phyloP scores from a whole-genome alignment of 2,797 vertebrate genomes.

The Chloroceryle amazona region DNA sequence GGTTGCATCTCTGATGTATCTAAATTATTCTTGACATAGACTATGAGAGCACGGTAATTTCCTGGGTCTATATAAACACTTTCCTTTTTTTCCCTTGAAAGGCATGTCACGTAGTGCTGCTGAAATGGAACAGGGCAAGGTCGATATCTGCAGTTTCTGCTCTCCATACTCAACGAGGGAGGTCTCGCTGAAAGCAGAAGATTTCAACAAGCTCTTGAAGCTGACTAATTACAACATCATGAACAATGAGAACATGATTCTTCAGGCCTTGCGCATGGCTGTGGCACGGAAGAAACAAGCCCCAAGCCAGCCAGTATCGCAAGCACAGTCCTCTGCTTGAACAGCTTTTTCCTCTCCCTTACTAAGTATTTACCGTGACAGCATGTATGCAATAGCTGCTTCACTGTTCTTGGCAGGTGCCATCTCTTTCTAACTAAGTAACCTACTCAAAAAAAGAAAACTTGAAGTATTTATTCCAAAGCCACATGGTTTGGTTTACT shows the following conservation, averaged over 20 bases:
- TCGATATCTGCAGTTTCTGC: slow-evolving; percentile 78
- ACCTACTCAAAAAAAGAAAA: not conserved
- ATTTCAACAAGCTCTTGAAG: slow-evolving; percentile 83
- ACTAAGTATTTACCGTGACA: not conserved
- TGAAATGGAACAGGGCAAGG: slow-evolving; percentile 81
- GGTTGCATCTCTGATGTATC: not conserved
- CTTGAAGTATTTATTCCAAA: not conserved
- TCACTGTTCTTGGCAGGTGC: not conserved
- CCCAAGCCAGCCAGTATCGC: not conserved
- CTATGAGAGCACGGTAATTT: not conserved
- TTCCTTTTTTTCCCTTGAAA: not conserved
- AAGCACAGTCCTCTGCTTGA: slow-evolving; percentile 28
- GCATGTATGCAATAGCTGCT: not conserved
- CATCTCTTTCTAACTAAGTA: not conserved
- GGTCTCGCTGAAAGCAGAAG: slow-evolving; percentile 82
- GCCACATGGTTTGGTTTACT: not conserved
- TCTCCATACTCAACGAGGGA: slow-evolving; percentile 85
- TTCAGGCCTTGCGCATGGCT: slow-evolving; percentile 75
- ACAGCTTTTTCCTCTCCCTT: not conserved
- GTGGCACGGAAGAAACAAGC: slow-evolving; percentile 72
- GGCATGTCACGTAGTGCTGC: slow-evolving; percentile 69
- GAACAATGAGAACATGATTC: slow-evolving; percentile 81
- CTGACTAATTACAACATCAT: slow-evolving; percentile 85
- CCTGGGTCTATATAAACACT: not conserved
- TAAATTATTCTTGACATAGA: not conserved